phyloP scores from a whole-genome alignment of 2,888 invertebrate genomes.

The Pristionchus fissidentatus region DNA sequence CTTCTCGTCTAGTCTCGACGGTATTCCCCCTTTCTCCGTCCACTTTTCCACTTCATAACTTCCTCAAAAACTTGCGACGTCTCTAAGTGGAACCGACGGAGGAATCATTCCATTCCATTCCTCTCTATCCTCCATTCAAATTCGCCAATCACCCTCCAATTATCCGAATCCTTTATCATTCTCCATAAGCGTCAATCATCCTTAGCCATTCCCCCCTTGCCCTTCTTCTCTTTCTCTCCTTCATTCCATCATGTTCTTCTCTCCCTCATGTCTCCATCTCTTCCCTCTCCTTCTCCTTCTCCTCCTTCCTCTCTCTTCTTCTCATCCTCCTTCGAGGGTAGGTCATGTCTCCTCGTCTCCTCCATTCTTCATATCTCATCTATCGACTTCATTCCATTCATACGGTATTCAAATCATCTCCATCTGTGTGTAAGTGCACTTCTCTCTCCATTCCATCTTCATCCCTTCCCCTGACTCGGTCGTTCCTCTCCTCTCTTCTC shows the following conservation, averaged over 20 bases:
- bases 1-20: background rate
- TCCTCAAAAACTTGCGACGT: slow-evolving; percentile 21
- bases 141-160: no score
- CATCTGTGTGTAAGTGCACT: no score
- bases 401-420: no score
- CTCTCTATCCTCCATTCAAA: no score
- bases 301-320: slow-evolving; percentile 7
- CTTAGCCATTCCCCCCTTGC: background rate
- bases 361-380: background rate
- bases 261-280: background rate
- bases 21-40: background rate
- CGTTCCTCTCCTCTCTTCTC: background rate
- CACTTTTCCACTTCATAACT: slow-evolving; percentile 33
- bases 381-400: background rate
- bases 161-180: background rate
- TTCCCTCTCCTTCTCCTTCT: background rate
- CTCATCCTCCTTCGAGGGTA: slow-evolving; percentile 17
- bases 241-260: background rate
- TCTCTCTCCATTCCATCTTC: background rate
- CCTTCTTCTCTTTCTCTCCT: slow-evolving; percentile 1
- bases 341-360: background rate
- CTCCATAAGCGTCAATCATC: background rate
- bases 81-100: no score
- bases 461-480: background rate
- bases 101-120: no score